Conservation (phyloP, 2,888 invertebrate genomes). For the Drosophila meridiana region DNA sequence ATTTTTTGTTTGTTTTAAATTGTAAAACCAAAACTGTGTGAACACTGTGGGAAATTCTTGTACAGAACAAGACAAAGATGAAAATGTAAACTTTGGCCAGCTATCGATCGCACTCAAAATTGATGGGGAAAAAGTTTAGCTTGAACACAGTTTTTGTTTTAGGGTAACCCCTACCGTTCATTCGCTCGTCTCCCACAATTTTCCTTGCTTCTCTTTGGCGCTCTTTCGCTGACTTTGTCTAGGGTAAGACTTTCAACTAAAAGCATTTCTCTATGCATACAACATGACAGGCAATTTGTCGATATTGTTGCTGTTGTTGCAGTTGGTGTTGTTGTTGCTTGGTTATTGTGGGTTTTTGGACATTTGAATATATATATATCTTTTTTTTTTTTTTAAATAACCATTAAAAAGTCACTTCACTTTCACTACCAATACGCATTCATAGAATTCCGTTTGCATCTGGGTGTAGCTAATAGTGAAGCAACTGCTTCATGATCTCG, state of each 20-base stretch:
- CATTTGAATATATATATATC: constrained; percentile 20
- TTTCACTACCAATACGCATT: constrained; percentile 43
- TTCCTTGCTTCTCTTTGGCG: background rate
- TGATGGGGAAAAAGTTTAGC: constrained; percentile 30
- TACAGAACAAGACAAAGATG: constrained; percentile 17
- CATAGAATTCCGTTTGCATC: constrained; percentile 34
- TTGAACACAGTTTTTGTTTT: constrained; percentile 62
- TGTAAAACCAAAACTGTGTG: background rate
- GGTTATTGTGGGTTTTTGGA: constrained; percentile 25
- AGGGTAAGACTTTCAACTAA: constrained; percentile 51
- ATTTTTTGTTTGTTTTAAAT: background rate
- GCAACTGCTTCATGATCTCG: background rate
- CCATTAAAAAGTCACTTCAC: constrained; percentile 43
- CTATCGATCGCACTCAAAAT: constrained; percentile 18
- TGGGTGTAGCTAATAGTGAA: background rate
- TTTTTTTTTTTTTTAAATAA: constrained; percentile 13
- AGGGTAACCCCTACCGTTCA: constrained; percentile 14
- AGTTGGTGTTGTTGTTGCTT: constrained; percentile 10
- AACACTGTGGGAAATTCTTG: constrained; percentile 25
- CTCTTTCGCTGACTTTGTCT: background rate
- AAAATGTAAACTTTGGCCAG: constrained; percentile 16
- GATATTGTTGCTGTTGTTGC: constrained; percentile 18
- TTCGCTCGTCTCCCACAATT: background rate
- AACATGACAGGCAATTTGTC: constrained; percentile 63
- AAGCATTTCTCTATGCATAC: constrained; percentile 55